Percentiles rank a stretch among this genome's conserved stretches.
Conservation (phyloP, 2,797 vertebrate species). For the Heterohyrax brucei region DNA sequence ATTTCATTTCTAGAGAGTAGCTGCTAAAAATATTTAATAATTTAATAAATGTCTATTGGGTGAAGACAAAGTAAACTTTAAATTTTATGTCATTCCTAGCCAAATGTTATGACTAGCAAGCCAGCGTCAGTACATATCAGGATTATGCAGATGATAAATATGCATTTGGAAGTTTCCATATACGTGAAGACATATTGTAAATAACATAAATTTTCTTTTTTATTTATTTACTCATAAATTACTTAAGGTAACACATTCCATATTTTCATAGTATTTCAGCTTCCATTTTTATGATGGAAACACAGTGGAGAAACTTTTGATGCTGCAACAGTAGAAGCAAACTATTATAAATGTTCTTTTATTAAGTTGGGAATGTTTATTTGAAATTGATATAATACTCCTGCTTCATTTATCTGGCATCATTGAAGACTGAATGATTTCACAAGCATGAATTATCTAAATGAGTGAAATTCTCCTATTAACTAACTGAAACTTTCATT, state of each 20-base stretch:
- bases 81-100: neutral
- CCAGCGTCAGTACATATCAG: neutral
- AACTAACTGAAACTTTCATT: slow-evolving; percentile 70
- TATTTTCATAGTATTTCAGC: neutral
- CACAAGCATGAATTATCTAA: slow-evolving; percentile 61
- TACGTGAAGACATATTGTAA: slow-evolving; percentile 7
- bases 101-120: neutral
- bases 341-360: neutral
- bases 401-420: slow-evolving; percentile 57
- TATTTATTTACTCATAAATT: neutral
- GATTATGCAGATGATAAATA: slow-evolving; percentile 13
- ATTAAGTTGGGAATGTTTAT: slow-evolving; percentile 44
- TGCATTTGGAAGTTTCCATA: neutral
- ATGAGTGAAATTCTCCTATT: slow-evolving; percentile 61
- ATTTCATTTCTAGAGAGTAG: neutral
- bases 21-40: neutral
- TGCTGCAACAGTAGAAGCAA: neutral
- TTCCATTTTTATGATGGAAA: slow-evolving; percentile 3
- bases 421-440: slow-evolving; percentile 23
- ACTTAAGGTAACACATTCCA: neutral
- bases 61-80: neutral
- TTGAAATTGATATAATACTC: slow-evolving; percentile 54
- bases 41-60: neutral
- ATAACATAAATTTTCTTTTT: neutral
- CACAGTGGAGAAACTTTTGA: neutral